Base-by-base conservation (phyloP, 2,797 vertebrate genomes). In the Sebastes reedi region DNA sequence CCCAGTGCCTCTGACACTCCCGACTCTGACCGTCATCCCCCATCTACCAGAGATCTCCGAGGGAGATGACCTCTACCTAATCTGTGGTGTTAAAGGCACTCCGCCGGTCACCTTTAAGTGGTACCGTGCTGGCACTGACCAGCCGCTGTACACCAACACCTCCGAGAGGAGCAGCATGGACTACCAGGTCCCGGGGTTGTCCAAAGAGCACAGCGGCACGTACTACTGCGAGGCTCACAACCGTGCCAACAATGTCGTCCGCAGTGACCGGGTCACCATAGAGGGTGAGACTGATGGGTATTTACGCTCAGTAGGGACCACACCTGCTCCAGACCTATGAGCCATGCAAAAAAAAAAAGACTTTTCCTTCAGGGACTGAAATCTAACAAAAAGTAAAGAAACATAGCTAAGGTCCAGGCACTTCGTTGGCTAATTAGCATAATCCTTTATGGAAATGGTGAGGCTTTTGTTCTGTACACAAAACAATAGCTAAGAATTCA, bases 141-240 rank as follows among this genome's bases (percentile, higher is more conserved):
- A 16, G 4, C 82, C 84, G 0, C 46, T 96, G 34, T 0, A 50
- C 32, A 76, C 22, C 29, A 70, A 0, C 24, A 91, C 46, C 2
- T 42, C 84, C 14, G 1, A 66, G 4, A 0, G 0, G 0, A 82
- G 83, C 64, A 36, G 16, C 79, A 60, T 67, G 0, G 0, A n/a
- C 77, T 85, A 68, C 77, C 1, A 2, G 1, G 4, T 95, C 71
- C 3, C 13, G 0, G 0, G 0, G 0, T 9, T 93, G 72, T 71
- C 72, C n/a, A 91, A 79, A 20, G 16, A 70, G 2, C 32, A 94
- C 68, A 90, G 86, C 1, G 94, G 89, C 50, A 30, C 1, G 0
- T 96, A 96, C 89, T 88, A 88, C 91, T 96, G 96, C 6, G 70
- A 89, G 69, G 95, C 93, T 11, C 0, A 24, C 36, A 96, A 96